Conservation (phyloP, 2,797 vertebrate genomes). For the Nyctibius grandis region DNA sequence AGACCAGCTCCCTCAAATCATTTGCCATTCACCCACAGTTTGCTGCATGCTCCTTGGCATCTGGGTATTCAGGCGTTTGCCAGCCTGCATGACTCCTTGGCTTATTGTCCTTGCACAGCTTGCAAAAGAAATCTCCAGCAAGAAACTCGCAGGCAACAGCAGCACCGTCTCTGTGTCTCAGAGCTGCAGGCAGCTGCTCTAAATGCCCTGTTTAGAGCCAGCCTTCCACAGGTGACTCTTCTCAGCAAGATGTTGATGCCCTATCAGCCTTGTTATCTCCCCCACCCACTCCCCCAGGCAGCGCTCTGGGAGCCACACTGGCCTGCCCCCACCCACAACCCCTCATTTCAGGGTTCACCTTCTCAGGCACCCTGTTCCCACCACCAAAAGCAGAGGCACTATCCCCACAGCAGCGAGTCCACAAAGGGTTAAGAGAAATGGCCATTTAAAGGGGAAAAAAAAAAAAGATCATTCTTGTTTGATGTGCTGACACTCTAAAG, state of each 20-base stretch:
- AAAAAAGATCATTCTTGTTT: not conserved
- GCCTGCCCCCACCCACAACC: not conserved
- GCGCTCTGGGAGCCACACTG: not conserved
- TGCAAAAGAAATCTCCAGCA: conserved; percentile 47
- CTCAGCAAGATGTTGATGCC: accelerated
- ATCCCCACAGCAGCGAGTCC: not conserved
- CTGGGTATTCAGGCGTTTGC: not conserved
- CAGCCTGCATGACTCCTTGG: conserved; percentile 7
- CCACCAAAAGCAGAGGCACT: not conserved
- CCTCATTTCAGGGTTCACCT: not conserved
- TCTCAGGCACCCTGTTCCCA: not conserved
- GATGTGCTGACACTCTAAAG: not conserved
- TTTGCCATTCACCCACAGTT: not conserved
- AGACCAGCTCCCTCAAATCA: not conserved
- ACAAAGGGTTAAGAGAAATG: not conserved
- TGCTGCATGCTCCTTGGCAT: not conserved
- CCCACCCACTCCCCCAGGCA: no score
- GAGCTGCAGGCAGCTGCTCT: not conserved
- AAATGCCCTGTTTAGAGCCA: not conserved
- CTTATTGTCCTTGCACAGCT: not conserved
- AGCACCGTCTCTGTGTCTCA: not conserved
- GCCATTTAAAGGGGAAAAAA: not conserved
- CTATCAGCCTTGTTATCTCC: not conserved
- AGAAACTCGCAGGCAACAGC: not conserved
- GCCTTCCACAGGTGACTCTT: not conserved